Conservation (phyloP, 2,888 invertebrate genomes). For the Hemithea aestivaria region DNA sequence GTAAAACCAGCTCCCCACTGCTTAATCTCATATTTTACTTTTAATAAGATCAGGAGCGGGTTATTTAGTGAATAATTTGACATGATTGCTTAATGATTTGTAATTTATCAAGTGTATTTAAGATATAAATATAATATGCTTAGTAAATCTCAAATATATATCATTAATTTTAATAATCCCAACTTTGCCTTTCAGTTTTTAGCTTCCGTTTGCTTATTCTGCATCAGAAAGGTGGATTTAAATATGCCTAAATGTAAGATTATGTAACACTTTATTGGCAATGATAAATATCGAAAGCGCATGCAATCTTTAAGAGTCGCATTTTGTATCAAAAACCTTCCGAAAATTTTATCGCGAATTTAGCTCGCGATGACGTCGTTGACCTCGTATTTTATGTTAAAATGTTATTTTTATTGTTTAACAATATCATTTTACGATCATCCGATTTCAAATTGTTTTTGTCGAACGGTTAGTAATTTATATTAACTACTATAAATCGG, state of each 20-base stretch:
- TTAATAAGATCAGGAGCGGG: too few species aligned
- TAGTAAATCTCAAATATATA: too few species aligned
- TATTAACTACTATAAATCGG: constrained; percentile 1
- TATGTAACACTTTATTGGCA: constrained; percentile 18
- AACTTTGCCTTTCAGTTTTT: constrained; percentile 3
- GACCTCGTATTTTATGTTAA: constrained; percentile 2
- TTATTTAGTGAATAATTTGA: too few species aligned
- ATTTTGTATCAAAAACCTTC: constrained; percentile 3
- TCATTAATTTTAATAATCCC: background rate
- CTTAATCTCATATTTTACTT: too few species aligned
- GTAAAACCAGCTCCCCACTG: too few species aligned
- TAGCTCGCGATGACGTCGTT: constrained; percentile 3
- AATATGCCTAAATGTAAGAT: constrained; percentile 12
- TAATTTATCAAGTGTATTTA: too few species aligned
- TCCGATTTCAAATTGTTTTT: constrained; percentile 3
- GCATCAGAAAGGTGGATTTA: constrained; percentile 9
- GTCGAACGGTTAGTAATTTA: constrained; percentile 3
- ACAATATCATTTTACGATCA: constrained; percentile 6
- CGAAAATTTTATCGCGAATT: background rate
- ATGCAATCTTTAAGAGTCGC: constrained; percentile 4
- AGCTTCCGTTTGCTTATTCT: constrained; percentile 17
- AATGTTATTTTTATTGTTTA: constrained; percentile 2
- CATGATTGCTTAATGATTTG: too few species aligned
- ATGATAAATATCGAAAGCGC: constrained; percentile 19
- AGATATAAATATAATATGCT: too few species aligned